A percentile compares a stretch with the other conserved stretches of the same genome.
Evolutionary conservation across 1,140 invertebrate genomes (phyloP).

Genomic region (Rhyzopertha dominica): DNA sequence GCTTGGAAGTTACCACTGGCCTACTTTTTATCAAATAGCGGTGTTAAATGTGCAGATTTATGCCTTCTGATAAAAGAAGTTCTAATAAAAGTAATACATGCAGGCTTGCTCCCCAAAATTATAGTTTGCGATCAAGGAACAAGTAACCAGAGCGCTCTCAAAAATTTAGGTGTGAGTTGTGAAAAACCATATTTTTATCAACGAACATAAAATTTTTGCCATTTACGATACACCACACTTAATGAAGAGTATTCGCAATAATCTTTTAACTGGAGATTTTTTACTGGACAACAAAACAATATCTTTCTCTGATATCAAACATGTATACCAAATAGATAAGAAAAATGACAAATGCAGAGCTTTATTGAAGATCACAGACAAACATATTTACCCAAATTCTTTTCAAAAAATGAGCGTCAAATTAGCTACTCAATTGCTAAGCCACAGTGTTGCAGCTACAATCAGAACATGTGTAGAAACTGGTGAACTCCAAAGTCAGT

Average conservation of each 20-base stretch:
- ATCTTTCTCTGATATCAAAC: constrained; percentile 15
- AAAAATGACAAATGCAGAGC: constrained; percentile 17
- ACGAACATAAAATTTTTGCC: constrained; percentile 14
- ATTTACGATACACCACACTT: constrained; percentile 20
- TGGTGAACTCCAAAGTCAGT: constrained; percentile 17
- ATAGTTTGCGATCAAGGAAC: constrained; percentile 9
- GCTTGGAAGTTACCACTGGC: constrained; percentile 2
- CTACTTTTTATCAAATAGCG: background rate
- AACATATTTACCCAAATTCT: constrained; percentile 30
- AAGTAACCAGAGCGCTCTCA: constrained; percentile 1
- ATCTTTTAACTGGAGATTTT: constrained; percentile 11
- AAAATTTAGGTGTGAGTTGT: constrained; percentile 10
- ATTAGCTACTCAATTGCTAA: constrained; percentile 32
- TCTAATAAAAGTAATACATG: background rate
- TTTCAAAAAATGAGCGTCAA: constrained; percentile 38
- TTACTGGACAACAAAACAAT: constrained; percentile 6
- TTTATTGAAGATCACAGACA: constrained; percentile 26
- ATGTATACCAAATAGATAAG: constrained; percentile 17
- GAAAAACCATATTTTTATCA: constrained; percentile 20
- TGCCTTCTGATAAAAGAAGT: background rate
- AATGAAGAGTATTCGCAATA: constrained; percentile 21
- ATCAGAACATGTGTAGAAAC: constrained; percentile 25
- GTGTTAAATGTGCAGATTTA: background rate
- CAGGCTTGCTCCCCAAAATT: background rate
- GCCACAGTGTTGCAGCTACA: constrained; percentile 24